Evolutionary conservation across 1,140 invertebrate species (phyloP), one percentile per base, ranked within the genome.

Genomic region (Cydia strobilella): DNA sequence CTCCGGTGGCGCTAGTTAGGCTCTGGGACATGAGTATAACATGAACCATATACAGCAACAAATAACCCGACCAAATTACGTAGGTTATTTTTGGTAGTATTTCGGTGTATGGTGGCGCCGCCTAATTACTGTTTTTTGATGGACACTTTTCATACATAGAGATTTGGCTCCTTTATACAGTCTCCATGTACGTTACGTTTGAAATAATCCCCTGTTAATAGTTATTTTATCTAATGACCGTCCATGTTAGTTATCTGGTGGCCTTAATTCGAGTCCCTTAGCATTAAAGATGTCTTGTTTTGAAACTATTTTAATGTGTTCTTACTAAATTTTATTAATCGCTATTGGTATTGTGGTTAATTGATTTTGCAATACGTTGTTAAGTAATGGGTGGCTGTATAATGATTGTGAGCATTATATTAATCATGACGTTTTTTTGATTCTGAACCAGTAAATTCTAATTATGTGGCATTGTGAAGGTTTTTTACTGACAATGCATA

Each of bases 191-290:
- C 78, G 63, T 66, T 31, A 66, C 65, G 2, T 69, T 69, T 31
- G 13, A 69, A 74, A 39, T 7, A 72, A 76, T 77, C 75, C 75
- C 79, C 35, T 81, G 78, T 82, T 88, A 90, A 90, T 89, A 83
- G 82, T 78, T 78, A 84, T 78, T 85, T 90, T 89, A 86, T 86
- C 86, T 90, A 88, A 88, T 80, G 85, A 83, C 77, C 77, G 74
- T 42, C 77, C 76, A 73, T 78, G 74, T 82, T 74, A 76, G 79
- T 86, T 84, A 88, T 87, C 83, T 73, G 45, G 74, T 86, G 79
- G 54, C 79, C 83, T 81, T 84, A 88, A 88, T 86, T 80, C 66
- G 75, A 65, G 54, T 73, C 63, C 75, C 75, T 69, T 74, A 73
- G 51, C 74, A 77, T 77, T 77, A 77, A 62, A 78, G 72, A 71